These are phyloP conservation scores for Thryonomys swinderianus DNA, from an alignment of 2,113 vertebrate species.

Conservation along the genomic window DNA sequence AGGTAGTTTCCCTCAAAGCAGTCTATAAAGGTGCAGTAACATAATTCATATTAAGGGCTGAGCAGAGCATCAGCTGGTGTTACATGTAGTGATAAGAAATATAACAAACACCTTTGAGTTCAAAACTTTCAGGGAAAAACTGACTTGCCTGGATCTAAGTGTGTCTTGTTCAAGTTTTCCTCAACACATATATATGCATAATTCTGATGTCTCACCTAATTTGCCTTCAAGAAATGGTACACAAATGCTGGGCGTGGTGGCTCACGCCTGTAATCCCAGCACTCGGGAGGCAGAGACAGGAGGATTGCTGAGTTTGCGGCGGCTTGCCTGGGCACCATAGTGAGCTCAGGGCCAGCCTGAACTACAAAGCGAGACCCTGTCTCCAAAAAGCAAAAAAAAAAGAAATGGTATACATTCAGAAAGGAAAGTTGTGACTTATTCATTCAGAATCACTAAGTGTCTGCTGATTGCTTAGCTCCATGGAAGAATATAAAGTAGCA, in stretches of 20 bases:
- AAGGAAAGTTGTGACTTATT: constrained; percentile 56
- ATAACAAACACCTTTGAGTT: not conserved
- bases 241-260: too few relatives aligned
- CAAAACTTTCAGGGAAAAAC: not conserved
- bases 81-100: not conserved
- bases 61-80: not conserved
- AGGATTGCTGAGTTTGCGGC: too few relatives aligned
- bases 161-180: not conserved
- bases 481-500: constrained; percentile 3
- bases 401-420: not conserved
- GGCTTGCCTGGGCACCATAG: too few relatives aligned
- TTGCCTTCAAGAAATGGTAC: not conserved
- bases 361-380: too few relatives aligned
- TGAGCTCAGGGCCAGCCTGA: too few relatives aligned
- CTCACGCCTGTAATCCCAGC: too few relatives aligned
- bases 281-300: too few relatives aligned
- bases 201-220: constrained; percentile 41
- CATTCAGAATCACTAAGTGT: not conserved
- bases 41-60: not conserved
- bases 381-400: too few relatives aligned
- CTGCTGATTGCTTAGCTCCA: not conserved
- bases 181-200: not conserved
- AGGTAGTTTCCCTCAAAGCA: not conserved
- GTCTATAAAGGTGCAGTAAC: not conserved
- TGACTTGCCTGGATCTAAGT: not conserved